A percentile compares a stretch with the other conserved stretches of the same genome.
Evolutionary conservation across 2,797 vertebrate species (phyloP).

Genomic region (Benthosema pterotum): DNA sequence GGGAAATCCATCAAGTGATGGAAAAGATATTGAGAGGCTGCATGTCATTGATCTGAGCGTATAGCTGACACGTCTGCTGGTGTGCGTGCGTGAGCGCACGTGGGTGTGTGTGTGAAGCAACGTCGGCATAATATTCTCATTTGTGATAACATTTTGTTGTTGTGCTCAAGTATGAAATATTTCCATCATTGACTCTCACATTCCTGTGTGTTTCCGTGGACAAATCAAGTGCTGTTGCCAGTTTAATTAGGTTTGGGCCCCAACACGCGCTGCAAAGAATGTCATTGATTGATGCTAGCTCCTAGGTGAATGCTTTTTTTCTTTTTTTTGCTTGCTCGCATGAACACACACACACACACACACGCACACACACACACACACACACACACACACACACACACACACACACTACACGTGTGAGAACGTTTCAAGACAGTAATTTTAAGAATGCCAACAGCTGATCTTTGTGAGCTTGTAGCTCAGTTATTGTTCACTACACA

Average conservation of each 20-base stretch:
- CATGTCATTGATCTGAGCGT: constrained; percentile 53
- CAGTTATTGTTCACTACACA: no score
- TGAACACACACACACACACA: neutral
- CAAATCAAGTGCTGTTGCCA: constrained; percentile 20
- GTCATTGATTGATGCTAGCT: constrained; percentile 18
- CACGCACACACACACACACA: neutral
- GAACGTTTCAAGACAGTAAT: no score
- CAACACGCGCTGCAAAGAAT: constrained; percentile 14
- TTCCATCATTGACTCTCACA: neutral
- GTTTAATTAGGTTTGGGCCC: neutral
- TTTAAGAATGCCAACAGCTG: no score
- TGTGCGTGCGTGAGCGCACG: no score
- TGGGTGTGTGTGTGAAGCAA: neutral
- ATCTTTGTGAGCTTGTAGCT: no score
- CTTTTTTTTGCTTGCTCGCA: no score
- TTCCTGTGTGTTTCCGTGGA: constrained; percentile 24
- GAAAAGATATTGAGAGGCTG: constrained; percentile 49
- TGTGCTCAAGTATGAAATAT: neutral
- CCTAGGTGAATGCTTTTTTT: neutral
- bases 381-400: neutral
- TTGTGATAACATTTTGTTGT: constrained; percentile 7
- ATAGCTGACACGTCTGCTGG: neutral
- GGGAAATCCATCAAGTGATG: constrained; percentile 57
- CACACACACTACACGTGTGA: neutral
- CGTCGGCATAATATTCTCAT: constrained; percentile 24